phyloP scores from a whole-genome alignment of 2,113 vertebrate species.

The Halcyon senegalensis region DNA sequence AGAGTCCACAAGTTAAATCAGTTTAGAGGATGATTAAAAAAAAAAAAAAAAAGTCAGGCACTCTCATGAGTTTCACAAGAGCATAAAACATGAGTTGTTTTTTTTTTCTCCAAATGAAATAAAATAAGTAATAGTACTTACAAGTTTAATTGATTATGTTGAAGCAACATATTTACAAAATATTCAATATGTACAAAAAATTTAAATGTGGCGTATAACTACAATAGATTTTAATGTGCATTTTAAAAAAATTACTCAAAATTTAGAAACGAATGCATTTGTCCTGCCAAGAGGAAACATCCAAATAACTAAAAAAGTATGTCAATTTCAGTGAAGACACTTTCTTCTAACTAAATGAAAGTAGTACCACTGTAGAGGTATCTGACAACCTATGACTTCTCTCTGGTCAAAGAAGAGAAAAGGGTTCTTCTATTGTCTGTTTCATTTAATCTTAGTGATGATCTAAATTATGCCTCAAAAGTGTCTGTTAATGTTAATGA shows the following conservation, averaged over 20 bases:
- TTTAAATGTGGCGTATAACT: not conserved
- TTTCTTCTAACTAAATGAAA: not conserved
- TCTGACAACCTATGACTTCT: not conserved
- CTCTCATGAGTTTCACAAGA: not conserved
- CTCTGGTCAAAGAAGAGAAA: not conserved
- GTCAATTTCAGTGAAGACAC: no score
- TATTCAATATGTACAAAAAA: not conserved
- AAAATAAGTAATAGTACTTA: not conserved
- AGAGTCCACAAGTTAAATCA: not conserved
- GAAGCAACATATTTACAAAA: not conserved
- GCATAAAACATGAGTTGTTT: not conserved
- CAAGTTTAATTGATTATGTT: not conserved
- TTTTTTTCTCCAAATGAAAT: not conserved
- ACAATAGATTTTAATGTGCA: not conserved
- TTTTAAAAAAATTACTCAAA: no score
- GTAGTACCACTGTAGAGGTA: not conserved
- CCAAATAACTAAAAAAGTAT: no score
- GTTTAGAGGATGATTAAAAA: no score
- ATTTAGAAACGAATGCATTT: no score
- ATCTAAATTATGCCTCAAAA: not conserved
- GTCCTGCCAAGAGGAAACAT: no score
- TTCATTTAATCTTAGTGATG: not conserved
- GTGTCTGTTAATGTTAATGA: not conserved
- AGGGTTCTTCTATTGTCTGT: accelerated
- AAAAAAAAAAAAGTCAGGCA: not conserved